phyloP scores from a whole-genome alignment of 2,797 vertebrate genomes.

The Anniella stebbinsi region DNA sequence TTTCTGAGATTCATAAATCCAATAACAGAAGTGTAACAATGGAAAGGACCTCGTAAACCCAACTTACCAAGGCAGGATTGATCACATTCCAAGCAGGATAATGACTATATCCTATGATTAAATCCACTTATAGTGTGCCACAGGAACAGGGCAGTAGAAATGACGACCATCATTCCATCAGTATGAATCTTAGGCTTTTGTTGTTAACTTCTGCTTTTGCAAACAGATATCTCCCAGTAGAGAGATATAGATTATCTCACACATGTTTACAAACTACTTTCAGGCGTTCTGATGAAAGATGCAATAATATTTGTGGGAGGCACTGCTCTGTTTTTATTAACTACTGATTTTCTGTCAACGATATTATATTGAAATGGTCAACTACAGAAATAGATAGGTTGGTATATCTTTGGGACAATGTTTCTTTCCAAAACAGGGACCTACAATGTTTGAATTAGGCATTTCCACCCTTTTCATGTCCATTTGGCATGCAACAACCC shows the following conservation, averaged over 20 bases:
- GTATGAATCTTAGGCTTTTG: neutral
- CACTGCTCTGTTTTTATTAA: conserved; percentile 38
- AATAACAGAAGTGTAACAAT: neutral
- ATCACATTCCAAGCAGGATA: neutral
- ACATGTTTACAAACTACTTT: conserved; percentile 51
- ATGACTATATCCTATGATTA: neutral
- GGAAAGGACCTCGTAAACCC: no score
- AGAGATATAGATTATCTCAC: conserved; percentile 23
- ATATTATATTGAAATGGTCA: conserved; percentile 15
- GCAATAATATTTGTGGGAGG: conserved; percentile 37
- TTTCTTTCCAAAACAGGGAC: conserved; percentile 32
- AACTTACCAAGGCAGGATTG: neutral
- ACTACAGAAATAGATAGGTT: neutral
- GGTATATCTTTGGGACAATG: neutral
- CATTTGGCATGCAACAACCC: conserved; percentile 1
- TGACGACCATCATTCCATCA: neutral
- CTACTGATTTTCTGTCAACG: conserved; percentile 29
- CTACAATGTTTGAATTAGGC: neutral
- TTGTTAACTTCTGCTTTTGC: conserved; percentile 8
- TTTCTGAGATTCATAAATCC: neutral
- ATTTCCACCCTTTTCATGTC: conserved; percentile 13
- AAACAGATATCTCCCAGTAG: conserved; percentile 39
- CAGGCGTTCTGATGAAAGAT: conserved; percentile 35
- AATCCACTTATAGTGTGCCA: neutral
- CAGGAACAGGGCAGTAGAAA: neutral